These are phyloP conservation scores for Cyrtodaria siliqua DNA, from an alignment of 2,888 invertebrate genomes.

Conservation along the genomic window DNA sequence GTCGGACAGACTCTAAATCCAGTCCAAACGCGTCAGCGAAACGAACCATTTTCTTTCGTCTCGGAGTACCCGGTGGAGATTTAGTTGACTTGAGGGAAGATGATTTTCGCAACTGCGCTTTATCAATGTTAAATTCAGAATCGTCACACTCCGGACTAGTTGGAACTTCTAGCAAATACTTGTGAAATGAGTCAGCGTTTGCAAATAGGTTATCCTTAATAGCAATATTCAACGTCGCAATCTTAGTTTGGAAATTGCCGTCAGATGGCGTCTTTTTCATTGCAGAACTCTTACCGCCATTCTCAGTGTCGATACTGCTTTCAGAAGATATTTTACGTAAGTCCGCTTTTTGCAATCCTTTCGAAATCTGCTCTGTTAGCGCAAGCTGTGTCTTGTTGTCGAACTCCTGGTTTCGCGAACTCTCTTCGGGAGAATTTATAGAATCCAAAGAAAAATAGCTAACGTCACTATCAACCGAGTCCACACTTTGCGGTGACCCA, in stretches of 20 bases:
- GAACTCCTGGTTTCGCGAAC: constrained; percentile 52
- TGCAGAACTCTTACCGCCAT: neutral
- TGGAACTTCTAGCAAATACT: constrained; percentile 45
- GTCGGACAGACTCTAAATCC: constrained; percentile 93
- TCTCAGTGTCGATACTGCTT: constrained; percentile 7
- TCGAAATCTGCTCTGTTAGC: constrained; percentile 34
- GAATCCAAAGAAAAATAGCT: constrained; percentile 65
- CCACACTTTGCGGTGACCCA: constrained; percentile 43
- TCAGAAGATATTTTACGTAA: neutral
- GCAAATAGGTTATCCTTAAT: constrained; percentile 19
- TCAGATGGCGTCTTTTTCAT: neutral
- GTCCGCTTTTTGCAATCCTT: constrained; percentile 40
- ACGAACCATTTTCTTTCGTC: constrained; percentile 96
- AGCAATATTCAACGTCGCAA: constrained; percentile 44
- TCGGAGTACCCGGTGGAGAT: constrained; percentile 96
- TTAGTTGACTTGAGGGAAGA: constrained; percentile 91
- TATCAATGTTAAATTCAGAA: constrained; percentile 79
- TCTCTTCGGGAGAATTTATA: constrained; percentile 69
- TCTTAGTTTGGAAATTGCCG: too few relatives aligned
- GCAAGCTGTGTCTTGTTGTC: constrained; percentile 55
- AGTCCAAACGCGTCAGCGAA: constrained; percentile 98
- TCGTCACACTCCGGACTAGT: constrained; percentile 75
- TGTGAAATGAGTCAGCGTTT: constrained; percentile 14
- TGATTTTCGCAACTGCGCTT: constrained; percentile 75
- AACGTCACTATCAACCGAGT: constrained; percentile 56